A percentile compares a stretch with the other conserved stretches of the same genome.
Conservation (phyloP, 2,797 vertebrate species). For the Aplochiton taeniatus region DNA sequence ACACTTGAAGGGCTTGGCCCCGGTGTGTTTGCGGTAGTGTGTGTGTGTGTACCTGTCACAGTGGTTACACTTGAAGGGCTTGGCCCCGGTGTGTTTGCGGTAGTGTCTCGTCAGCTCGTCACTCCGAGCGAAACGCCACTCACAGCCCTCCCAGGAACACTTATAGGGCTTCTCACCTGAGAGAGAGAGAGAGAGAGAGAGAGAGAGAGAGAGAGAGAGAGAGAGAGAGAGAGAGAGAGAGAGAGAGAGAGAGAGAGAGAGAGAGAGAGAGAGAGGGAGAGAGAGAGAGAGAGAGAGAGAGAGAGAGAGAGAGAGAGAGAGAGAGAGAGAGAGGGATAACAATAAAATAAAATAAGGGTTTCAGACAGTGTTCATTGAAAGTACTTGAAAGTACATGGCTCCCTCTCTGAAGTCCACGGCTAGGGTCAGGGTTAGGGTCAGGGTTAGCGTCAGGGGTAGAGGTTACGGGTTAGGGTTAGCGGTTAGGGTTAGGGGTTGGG, state of each 20-base stretch:
- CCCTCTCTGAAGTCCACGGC: no score
- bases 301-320: constrained; percentile 3
- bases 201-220: no score
- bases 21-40: background rate
- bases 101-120: constrained; percentile 96
- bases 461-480: no score
- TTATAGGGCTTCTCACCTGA: constrained; percentile 97
- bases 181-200: constrained; percentile 20
- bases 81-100: constrained; percentile 97
- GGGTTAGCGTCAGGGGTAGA: no score
- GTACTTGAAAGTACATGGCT: no score
- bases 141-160: constrained; percentile 95
- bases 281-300: background rate
- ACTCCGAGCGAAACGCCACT: constrained; percentile 94
- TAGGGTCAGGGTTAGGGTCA: no score
- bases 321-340: background rate
- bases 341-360: no score
- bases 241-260: background rate
- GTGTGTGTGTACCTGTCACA: constrained; percentile 88
- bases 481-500: no score
- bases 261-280: background rate
- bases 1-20: no score
- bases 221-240: no score
- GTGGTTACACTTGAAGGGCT: constrained; percentile 98
- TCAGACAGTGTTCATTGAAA: no score